A percentile compares a stretch with the other conserved stretches of the same genome.
Conservation (phyloP, 2,888 invertebrate species). For the Theretra japonica region DNA sequence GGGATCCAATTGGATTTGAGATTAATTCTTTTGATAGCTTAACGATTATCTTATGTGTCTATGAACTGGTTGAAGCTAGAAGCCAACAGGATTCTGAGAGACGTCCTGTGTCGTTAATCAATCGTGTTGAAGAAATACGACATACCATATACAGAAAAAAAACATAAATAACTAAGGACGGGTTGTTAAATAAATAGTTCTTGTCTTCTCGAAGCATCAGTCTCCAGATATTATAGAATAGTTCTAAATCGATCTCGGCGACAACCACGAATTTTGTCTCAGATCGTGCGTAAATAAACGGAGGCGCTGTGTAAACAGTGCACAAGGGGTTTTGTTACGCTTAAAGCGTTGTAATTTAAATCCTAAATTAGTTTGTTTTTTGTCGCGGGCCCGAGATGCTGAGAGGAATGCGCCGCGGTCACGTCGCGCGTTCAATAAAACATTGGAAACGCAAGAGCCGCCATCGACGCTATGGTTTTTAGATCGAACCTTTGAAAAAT, state of each 20-base stretch:
- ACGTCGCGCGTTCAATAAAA: constrained; percentile 60
- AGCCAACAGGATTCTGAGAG: neutral
- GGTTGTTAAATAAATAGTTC: neutral
- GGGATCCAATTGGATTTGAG: constrained; percentile 17
- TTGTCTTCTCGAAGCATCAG: neutral
- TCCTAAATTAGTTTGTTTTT: constrained; percentile 80
- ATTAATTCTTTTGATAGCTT: constrained; percentile 16
- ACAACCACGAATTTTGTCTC: constrained; percentile 56
- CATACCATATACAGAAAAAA: neutral
- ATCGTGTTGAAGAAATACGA: neutral
- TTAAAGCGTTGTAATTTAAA: constrained; percentile 68
- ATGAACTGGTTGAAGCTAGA: neutral
- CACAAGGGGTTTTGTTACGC: constrained; percentile 69
- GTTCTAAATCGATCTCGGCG: constrained; percentile 34
- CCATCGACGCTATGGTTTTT: constrained; percentile 22
- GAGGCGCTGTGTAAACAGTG: constrained; percentile 72
- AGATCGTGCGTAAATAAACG: constrained; percentile 80
- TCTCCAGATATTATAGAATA: constrained; percentile 8
- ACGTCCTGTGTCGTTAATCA: neutral
- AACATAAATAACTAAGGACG: no score
- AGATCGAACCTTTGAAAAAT: constrained; percentile 31
- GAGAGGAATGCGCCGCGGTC: constrained; percentile 61
- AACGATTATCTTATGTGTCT: no score
- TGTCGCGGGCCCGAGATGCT: constrained; percentile 58
- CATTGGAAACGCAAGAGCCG: constrained; percentile 39